Base-by-base conservation (phyloP, 2,113 vertebrate species). In the Channa argus region DNA sequence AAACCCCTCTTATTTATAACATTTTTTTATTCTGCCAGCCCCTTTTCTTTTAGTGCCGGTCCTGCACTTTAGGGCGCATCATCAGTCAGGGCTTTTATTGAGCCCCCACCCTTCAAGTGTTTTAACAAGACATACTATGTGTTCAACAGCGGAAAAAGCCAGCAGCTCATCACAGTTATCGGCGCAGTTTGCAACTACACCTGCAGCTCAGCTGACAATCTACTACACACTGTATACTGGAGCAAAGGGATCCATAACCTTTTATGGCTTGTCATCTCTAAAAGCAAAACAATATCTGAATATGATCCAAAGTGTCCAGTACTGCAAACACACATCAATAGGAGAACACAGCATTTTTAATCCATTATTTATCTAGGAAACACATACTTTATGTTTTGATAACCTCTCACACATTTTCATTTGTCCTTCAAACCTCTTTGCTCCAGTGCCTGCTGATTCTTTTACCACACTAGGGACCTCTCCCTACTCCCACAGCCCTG, bases 401-500 rank as follows among this genome's bases (percentile, higher is more conserved):
- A 55, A 39, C 12, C 41, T 58, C 15, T 52, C 46, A 71, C 44
- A 58, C n/a, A 49, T 41, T 71, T 47, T 68, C n/a, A 38, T 54
- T 46, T 77, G 8, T 69, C 63, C 37, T 44, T 75, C 13, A 12
- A 36, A 39, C 55, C 34, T 43, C 46, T 43, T 38, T 34, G 51
- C 76, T 63, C 60, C 64, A 49, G 49, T 63, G 37, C 10, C 52
- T 63, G 63, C 70, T 68, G 52, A 59, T 62, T 73, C n/a, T 47
- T 68, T 36, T 4, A 24, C 63, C 53, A 62, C 65, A 58, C 34
- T 51, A 47, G 53, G 63, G 64, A 82, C 9, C 53, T 63, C 71
- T 66, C 73, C 59, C 75, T 67, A 65, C 70, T 60, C 24, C 66
- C 64, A 11, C 50, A 56, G 46, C 74, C 60, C 75, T 56, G 71